Conservation (phyloP, 2,888 invertebrate species). For the Lasioglossum villosulum region DNA sequence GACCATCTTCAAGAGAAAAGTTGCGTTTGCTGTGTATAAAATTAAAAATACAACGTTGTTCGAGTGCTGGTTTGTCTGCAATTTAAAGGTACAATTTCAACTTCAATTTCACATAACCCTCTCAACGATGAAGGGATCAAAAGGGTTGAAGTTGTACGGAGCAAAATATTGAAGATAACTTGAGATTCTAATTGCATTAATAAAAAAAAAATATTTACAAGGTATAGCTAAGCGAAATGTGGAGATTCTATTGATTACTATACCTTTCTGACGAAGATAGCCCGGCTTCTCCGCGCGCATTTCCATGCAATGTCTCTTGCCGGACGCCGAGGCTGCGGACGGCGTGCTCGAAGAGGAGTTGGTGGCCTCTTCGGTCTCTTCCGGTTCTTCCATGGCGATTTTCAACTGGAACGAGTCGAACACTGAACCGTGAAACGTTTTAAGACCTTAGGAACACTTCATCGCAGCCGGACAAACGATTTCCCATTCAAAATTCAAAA, state of each 20-base stretch:
- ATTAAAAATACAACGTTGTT: too few species aligned
- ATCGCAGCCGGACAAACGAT: neutral
- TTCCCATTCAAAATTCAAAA: neutral
- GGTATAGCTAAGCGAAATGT: neutral
- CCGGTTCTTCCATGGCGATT: conserved; percentile 48
- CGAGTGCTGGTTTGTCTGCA: too few species aligned
- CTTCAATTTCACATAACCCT: too few species aligned
- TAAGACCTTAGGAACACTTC: neutral
- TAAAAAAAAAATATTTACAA: too few species aligned
- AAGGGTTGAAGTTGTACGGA: too few species aligned
- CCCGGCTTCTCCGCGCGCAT: conserved; percentile 76
- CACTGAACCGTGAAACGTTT: neutral
- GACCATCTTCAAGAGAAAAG: too few species aligned
- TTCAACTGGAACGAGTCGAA: neutral
- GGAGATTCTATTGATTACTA: too few species aligned
- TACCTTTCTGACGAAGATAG: conserved; percentile 80
- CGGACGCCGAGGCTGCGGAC: conserved; percentile 22
- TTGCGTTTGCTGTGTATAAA: too few species aligned
- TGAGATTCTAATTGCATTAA: too few species aligned
- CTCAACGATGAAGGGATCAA: too few species aligned
- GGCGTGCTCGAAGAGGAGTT: conserved; percentile 21
- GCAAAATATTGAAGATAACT: too few species aligned
- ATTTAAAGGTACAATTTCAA: too few species aligned
- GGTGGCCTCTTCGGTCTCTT: conserved; percentile 46
- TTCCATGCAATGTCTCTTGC: conserved; percentile 67